These are phyloP conservation scores for Plutella xylostella DNA, from an alignment of 2,888 invertebrate species.

Conservation along the genomic window DNA sequence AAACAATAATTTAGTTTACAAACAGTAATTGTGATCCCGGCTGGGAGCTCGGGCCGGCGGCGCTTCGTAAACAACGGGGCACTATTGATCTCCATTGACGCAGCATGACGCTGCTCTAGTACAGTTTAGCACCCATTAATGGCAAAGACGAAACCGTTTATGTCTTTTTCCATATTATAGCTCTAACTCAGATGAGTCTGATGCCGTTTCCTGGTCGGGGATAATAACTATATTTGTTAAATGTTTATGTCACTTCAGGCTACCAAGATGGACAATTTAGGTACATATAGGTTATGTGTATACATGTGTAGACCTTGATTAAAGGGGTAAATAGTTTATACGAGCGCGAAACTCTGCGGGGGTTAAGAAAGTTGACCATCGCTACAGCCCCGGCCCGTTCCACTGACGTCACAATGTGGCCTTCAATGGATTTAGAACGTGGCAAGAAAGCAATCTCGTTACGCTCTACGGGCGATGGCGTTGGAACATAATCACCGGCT, in stretches of 20 bases:
- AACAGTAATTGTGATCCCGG: too few species aligned
- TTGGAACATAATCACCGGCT: neutral
- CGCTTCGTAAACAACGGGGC: conserved; percentile 5
- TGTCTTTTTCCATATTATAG: neutral
- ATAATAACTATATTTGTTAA: too few species aligned
- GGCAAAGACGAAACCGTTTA: neutral
- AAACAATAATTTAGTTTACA: too few species aligned
- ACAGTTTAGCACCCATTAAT: neutral
- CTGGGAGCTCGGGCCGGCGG: too few species aligned
- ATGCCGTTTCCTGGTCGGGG: too few species aligned
- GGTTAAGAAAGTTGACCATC: neutral
- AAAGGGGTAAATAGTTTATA: too few species aligned
- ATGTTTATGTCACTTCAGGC: too few species aligned
- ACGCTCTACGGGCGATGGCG: conserved; percentile 7
- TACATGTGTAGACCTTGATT: too few species aligned
- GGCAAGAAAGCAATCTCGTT: conserved; percentile 16
- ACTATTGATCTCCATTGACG: conserved; percentile 1
- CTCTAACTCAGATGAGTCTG: neutral
- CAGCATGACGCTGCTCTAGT: neutral
- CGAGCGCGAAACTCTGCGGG: neutral
- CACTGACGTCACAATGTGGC: conserved; percentile 13
- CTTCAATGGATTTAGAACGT: conserved; percentile 16
- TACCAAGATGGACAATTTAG: too few species aligned
- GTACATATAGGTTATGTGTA: too few species aligned
- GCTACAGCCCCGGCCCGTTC: neutral